Evolutionary conservation across 2,888 invertebrate genomes (phyloP).

Genomic region (Heteropelma amictum): DNA sequence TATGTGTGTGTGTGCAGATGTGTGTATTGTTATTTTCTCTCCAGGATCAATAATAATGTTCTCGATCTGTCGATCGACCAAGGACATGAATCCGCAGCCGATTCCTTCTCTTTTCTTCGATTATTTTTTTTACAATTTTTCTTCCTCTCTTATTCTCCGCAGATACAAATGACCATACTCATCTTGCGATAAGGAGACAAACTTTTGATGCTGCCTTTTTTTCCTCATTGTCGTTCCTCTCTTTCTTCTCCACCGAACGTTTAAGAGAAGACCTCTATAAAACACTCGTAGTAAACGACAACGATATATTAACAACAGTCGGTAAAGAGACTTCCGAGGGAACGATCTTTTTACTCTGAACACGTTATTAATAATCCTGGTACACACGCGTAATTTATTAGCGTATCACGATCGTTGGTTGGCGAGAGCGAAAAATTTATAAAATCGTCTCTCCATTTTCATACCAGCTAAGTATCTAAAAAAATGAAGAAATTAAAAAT

Average conservation of each 20-base stretch:
- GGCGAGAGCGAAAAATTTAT: background rate
- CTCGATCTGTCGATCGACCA: background rate
- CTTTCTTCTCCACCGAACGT: background rate
- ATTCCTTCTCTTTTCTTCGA: background rate
- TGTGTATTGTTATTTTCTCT: background rate
- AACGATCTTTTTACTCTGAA: no score
- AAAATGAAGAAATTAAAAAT: slow-evolving; percentile 2
- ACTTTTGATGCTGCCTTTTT: background rate
- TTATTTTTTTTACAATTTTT: background rate
- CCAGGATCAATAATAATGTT: slow-evolving; percentile 50
- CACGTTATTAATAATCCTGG: background rate
- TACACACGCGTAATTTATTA: slow-evolving; percentile 7
- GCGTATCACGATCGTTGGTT: background rate
- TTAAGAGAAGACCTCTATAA: no score
- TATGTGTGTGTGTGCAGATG: background rate
- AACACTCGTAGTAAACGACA: no score
- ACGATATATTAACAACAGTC: no score
- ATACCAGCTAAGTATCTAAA: slow-evolving; percentile 13
- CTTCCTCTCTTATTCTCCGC: background rate
- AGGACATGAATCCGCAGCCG: slow-evolving; percentile 36
- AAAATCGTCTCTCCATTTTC: slow-evolving; percentile 16
- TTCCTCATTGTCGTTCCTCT: background rate
- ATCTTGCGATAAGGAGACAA: slow-evolving; percentile 49
- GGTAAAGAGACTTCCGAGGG: no score
- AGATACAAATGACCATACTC: no score